A percentile compares a stretch with the other conserved stretches of the same genome.
phyloP scores from a whole-genome alignment of 2,797 vertebrate species.

The Gymnothorax reevesii region DNA sequence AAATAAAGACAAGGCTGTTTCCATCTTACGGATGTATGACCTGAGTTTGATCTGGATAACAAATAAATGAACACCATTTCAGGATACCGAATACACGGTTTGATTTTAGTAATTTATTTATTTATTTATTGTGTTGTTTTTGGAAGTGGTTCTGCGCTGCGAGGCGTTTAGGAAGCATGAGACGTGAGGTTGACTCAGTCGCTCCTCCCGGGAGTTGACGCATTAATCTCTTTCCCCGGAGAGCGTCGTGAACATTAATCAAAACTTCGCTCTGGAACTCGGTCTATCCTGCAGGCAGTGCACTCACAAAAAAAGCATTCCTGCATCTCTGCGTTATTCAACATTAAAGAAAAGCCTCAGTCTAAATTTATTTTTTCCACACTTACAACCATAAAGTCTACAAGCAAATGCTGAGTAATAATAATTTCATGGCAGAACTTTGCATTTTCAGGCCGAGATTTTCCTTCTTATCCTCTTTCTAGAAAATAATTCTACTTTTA shows the following conservation, averaged over 20 bases:
- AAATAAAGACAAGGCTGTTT: neutral
- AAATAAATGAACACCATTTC: neutral
- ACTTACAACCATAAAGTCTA: too few relatives aligned
- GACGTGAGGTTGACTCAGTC: neutral
- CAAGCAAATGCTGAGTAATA: too few relatives aligned
- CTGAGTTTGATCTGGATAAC: neutral
- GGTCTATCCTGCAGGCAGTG: neutral
- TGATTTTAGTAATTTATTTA: neutral
- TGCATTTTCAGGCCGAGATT: too few relatives aligned
- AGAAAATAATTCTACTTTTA: too few relatives aligned
- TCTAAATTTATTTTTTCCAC: too few relatives aligned
- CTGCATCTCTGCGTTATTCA: neutral
- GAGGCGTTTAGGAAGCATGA: neutral
- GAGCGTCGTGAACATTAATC: neutral
- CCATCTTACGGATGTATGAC: neutral
- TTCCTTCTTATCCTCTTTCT: too few relatives aligned
- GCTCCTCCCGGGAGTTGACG: neutral
- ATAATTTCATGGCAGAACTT: too few relatives aligned
- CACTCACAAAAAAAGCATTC: neutral
- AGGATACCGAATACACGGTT: neutral
- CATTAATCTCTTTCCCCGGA: neutral
- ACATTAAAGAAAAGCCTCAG: neutral
- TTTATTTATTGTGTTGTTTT: neutral
- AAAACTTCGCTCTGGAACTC: neutral
- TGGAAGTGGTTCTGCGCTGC: neutral